phyloP scores from a whole-genome alignment of 2,797 vertebrate species.

The Cebuella pygmaea region DNA sequence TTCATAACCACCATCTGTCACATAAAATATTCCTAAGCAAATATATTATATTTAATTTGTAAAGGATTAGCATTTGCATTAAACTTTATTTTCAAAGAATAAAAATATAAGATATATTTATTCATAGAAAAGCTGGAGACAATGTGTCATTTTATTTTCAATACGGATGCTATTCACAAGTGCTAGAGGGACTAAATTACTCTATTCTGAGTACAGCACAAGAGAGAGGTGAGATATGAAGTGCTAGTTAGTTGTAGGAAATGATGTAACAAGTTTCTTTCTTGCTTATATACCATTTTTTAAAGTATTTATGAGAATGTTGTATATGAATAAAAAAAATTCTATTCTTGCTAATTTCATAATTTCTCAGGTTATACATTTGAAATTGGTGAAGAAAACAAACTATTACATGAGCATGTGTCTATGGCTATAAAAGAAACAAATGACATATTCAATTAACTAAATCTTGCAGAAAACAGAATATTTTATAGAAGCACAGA shows the following conservation, averaged over 20 bases:
- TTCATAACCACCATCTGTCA: background rate
- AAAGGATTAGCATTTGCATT: background rate
- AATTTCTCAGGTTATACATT: background rate
- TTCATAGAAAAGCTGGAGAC: conserved; percentile 9
- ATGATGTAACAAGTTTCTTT: background rate
- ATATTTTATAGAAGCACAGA: background rate
- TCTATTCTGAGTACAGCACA: background rate
- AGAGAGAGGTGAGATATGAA: background rate
- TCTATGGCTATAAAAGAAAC: background rate
- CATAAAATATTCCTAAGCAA: background rate
- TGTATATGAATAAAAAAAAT: background rate
- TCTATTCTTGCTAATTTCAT: background rate
- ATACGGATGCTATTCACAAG: background rate
- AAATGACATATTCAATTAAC: background rate
- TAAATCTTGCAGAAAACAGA: background rate
- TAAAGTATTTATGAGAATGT: background rate
- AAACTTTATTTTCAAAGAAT: background rate
- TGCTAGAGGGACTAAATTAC: background rate
- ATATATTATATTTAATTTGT: background rate
- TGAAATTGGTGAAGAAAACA: background rate
- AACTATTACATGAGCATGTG: background rate
- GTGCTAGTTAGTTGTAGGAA: background rate
- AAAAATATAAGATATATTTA: background rate
- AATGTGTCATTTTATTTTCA: conserved; percentile 4
- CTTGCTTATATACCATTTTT: background rate